Percentiles rank a stretch among this genome's conserved stretches.
phyloP scores from a whole-genome alignment of 2,797 vertebrate species.

The Diplodus puntazzo region DNA sequence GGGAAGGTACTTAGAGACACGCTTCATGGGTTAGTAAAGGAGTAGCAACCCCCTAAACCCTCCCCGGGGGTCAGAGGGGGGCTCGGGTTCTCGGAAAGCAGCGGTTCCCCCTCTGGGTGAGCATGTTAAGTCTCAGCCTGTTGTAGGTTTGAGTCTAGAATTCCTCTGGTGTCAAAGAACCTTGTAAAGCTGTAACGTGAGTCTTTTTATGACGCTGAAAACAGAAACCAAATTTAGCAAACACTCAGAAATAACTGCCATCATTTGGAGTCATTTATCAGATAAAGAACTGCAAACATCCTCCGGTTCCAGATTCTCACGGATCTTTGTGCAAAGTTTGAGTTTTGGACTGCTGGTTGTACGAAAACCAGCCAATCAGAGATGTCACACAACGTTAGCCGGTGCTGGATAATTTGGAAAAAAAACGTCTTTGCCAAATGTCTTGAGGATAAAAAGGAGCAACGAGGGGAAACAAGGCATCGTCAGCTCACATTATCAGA shows the following conservation, averaged over 20 bases:
- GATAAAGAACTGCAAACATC: no score
- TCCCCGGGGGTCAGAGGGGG: constrained; percentile 32
- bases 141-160: constrained; percentile 36
- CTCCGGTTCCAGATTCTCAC: no score
- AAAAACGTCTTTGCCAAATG: neutral
- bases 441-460: neutral
- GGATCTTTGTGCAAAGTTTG: neutral
- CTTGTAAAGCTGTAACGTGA: constrained; percentile 64
- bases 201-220: constrained; percentile 52
- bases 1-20: constrained; percentile 52
- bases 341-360: neutral
- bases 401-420: neutral
- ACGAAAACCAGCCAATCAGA: constrained; percentile 4
- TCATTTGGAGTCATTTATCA: neutral
- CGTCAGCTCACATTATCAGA: neutral
- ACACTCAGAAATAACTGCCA: neutral
- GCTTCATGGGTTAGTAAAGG: constrained; percentile 65
- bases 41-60: constrained; percentile 57
- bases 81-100: constrained; percentile 34
- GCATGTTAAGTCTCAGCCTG: constrained; percentile 51
- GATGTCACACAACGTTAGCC: neutral
- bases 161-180: constrained; percentile 54
- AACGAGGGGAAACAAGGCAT: neutral
- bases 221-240: constrained; percentile 50
- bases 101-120: constrained; percentile 52